phyloP scores from a whole-genome alignment of 2,888 invertebrate genomes.

The Scrobipalpa costella region DNA sequence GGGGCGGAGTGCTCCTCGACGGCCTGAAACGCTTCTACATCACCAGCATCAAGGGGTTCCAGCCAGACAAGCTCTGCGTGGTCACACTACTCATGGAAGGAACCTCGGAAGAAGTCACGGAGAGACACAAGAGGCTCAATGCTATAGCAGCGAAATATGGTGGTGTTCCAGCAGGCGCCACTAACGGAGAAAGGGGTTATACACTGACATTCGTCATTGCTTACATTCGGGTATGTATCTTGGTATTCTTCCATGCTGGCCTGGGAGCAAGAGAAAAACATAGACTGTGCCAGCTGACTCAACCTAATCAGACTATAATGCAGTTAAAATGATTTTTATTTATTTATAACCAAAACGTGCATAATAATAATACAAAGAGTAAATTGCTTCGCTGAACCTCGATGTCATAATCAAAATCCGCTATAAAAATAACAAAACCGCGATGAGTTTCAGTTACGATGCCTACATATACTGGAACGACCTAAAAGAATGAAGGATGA shows the following conservation, averaged over 20 bases:
- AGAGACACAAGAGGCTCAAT: conserved; percentile 83
- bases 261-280: neutral
- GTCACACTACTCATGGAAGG: conserved; percentile 98
- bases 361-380: too few species aligned
- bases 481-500: neutral
- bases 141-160: conserved; percentile 87
- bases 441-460: too few species aligned
- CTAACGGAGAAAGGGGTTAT: conserved; percentile 97
- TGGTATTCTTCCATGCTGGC: neutral
- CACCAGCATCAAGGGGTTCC: conserved; percentile 92
- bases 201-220: conserved; percentile 98
- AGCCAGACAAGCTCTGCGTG: conserved; percentile 90
- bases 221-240: conserved; percentile 90
- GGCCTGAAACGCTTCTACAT: conserved; percentile 93
- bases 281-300: too few species aligned
- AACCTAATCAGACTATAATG: too few species aligned
- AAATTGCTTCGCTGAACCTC: too few species aligned
- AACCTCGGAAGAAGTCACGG: conserved; percentile 8
- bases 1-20: conserved; percentile 87
- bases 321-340: too few species aligned
- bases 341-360: too few species aligned
- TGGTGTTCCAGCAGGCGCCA: conserved; percentile 95
- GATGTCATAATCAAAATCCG: too few species aligned
- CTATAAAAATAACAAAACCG: too few species aligned
- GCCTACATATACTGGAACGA: too few species aligned